phyloP scores from a whole-genome alignment of 2,888 invertebrate genomes.

The Phorcus lineatus region DNA sequence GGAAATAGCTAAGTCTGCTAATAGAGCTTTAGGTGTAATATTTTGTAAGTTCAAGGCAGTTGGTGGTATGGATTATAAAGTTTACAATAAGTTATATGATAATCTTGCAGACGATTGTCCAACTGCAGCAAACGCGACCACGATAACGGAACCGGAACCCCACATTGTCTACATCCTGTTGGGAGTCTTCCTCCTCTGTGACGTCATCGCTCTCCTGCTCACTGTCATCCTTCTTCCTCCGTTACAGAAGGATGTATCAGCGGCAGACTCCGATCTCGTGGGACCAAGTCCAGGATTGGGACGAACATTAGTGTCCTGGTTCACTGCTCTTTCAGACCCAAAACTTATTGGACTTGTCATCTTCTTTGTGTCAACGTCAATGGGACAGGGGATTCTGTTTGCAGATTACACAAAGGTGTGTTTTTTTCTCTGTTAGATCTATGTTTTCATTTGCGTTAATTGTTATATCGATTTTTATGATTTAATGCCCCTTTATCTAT shows the following conservation, averaged over 20 bases:
- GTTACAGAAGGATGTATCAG: slow-evolving; percentile 33
- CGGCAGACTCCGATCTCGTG: slow-evolving; percentile 12
- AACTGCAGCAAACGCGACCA: slow-evolving; percentile 33
- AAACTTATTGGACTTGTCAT: slow-evolving; percentile 61
- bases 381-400: slow-evolving; percentile 67
- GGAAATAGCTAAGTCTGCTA: no score
- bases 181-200: slow-evolving; percentile 54
- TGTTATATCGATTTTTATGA: no score
- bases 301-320: slow-evolving; percentile 45
- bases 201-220: slow-evolving; percentile 53
- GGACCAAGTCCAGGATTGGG: neutral
- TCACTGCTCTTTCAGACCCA: slow-evolving; percentile 41
- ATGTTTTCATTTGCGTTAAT: no score
- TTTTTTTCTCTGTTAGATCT: no score
- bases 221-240: slow-evolving; percentile 51
- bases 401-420: slow-evolving; percentile 69
- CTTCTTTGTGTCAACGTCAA: slow-evolving; percentile 61
- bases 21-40: no score
- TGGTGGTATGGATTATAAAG: no score
- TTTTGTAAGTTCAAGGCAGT: no score
- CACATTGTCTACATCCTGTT: slow-evolving; percentile 58
- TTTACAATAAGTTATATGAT: no score
- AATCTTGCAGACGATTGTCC: slow-evolving; percentile 60
- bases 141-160: slow-evolving; percentile 40
- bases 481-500: no score